Evolutionary conservation across 1,140 invertebrate species (phyloP).

Genomic region (Eupeodes corollae): DNA sequence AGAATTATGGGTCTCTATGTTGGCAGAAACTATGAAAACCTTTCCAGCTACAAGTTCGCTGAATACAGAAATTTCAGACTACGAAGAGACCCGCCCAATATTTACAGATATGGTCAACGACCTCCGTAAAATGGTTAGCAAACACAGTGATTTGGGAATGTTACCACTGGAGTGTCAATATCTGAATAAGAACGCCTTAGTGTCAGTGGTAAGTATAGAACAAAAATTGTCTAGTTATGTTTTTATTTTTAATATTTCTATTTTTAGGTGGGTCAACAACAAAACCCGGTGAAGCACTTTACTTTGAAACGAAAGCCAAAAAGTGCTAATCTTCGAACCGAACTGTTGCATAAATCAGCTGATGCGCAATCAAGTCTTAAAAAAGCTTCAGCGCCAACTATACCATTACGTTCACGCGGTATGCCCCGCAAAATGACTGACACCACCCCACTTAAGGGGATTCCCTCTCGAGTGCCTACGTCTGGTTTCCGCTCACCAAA

Average conservation of each 20-base stretch:
- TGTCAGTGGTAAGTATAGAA: conserved; percentile 59
- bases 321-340: conserved; percentile 77
- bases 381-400: conserved; percentile 75
- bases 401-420: conserved; percentile 76
- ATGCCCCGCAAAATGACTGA: conserved; percentile 96
- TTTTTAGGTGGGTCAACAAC: conserved; percentile 47
- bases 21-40: conserved; percentile 88
- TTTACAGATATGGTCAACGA: conserved; percentile 85
- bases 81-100: conserved; percentile 77
- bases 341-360: conserved; percentile 80
- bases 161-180: conserved; percentile 93
- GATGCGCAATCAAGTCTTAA: conserved; percentile 83
- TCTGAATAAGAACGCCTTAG: conserved; percentile 85
- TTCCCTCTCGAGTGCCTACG: conserved; percentile 67
- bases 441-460: conserved; percentile 84
- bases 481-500: conserved; percentile 43
- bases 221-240: neutral
- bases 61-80: conserved; percentile 70
- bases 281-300: conserved; percentile 75
- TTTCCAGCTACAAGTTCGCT: conserved; percentile 79
- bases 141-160: conserved; percentile 75
- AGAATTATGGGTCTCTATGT: conserved; percentile 93
- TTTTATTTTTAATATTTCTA: conserved; percentile 3
- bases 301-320: conserved; percentile 91
- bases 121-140: conserved; percentile 71